Evolutionary conservation across 2,797 vertebrate genomes (phyloP).

Genomic region (Nannoperca obscura): DNA sequence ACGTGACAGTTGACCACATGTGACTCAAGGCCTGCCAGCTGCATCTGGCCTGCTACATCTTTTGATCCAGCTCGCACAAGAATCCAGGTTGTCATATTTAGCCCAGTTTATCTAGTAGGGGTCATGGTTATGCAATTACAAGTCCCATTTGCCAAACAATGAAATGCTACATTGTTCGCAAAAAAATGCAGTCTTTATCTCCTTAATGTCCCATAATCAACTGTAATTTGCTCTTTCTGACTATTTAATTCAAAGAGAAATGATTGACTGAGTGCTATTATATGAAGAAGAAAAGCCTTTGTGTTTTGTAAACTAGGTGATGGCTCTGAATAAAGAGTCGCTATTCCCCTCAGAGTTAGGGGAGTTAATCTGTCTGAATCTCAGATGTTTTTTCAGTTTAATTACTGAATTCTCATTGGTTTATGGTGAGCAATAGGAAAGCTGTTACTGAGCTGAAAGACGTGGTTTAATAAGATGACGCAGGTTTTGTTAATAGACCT

Average conservation of each 20-base stretch:
- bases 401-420: background rate
- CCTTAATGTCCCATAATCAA: background rate
- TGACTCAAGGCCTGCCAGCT: conserved; percentile 59
- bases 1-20: conserved; percentile 62
- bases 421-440: background rate
- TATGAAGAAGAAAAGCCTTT: conserved; percentile 10
- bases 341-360: background rate
- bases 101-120: conserved; percentile 16
- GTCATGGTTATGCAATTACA: background rate
- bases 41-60: conserved; percentile 18
- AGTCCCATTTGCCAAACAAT: background rate
- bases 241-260: background rate
- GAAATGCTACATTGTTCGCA: background rate
- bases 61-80: conserved; percentile 32
- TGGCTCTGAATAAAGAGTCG: background rate
- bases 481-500: background rate
- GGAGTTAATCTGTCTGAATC: background rate
- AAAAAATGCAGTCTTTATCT: background rate
- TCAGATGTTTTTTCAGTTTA: background rate
- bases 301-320: background rate
- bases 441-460: background rate
- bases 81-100: conserved; percentile 26
- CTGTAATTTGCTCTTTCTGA: background rate
- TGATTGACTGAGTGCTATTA: background rate
- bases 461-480: background rate